Evolutionary conservation across 2,797 vertebrate species (phyloP), one percentile per base, ranked within the genome.

Genomic region (Danio choprae): DNA sequence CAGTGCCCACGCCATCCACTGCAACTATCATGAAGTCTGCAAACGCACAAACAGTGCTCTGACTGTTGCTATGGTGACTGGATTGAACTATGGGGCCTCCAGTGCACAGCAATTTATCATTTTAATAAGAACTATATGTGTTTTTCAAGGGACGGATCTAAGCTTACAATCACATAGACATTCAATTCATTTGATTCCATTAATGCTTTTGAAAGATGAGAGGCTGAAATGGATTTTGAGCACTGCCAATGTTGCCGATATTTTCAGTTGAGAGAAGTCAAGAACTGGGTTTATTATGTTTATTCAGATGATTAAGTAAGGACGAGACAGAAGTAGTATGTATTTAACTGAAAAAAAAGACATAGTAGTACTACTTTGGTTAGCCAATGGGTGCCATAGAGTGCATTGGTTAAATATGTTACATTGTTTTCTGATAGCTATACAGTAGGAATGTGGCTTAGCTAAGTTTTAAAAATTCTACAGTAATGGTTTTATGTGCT

Each of bases 1-100:
- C 36, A 41, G 62, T 72, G 50, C 76, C 87, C 65, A 70, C 80
- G 58, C 40, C 7, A 80, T 77, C 16, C 46, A 12, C 51, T 55
- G 53, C 48, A 70, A 44, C 70, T 38, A 64, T 67, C 16, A 4
- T 48, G 20, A 64, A 67, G 59, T 71, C 64, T 44, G 38, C 72
- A 53, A 55, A 77, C 69, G 86, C 86, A 78, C 83, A 12, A 87
- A 84, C 60, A 63, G 80, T 83, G 84, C 82, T 82, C 78, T 63
- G 50, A 62, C 70, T 84, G 90, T 93, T 91, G 83, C 91, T 87
- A 92, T 91, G 88, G 88, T 72, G 87, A 91, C 90, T 63, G 74
- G 59, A 80, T 78, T 77, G 74, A 80, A 78, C 84, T 59, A 59
- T 36, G 71, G 71, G 53, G 69, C 60, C 62, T 80, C 38, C 73